Conservation (phyloP, 1,140 invertebrate genomes). For the Oreohelix idahoensis region DNA sequence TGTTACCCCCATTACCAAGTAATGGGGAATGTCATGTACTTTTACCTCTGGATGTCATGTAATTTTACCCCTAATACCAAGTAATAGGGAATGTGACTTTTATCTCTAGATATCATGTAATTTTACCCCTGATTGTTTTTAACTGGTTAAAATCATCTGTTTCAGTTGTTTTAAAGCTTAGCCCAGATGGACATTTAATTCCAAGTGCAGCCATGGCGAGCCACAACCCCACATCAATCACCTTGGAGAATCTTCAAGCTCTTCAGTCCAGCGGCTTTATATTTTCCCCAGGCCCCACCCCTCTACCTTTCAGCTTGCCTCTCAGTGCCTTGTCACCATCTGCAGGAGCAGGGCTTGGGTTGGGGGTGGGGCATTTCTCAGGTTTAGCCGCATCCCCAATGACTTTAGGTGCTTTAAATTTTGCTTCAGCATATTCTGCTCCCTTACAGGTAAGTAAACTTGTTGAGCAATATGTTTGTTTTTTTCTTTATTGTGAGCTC, state of each 20-base stretch:
- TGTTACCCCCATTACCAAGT: too few species aligned
- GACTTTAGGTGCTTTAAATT: constrained; percentile 20
- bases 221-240: neutral
- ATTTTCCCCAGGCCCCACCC: constrained; percentile 21
- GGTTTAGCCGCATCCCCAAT: constrained; percentile 2
- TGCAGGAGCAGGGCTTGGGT: neutral
- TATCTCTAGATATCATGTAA: too few species aligned
- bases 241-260: constrained; percentile 26
- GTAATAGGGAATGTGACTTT: too few species aligned
- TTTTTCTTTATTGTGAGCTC: too few species aligned
- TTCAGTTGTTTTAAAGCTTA: constrained; percentile 23
- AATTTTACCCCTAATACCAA: too few species aligned
- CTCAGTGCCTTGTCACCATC: constrained; percentile 15
- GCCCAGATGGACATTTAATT: constrained; percentile 22
- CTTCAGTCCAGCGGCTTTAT: constrained; percentile 29
- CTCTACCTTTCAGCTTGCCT: constrained; percentile 14
- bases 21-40: too few species aligned
- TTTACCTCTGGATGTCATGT: too few species aligned
- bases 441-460: constrained; percentile 18
- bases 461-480: too few species aligned
- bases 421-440: constrained; percentile 2
- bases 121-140: too few species aligned
- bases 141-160: neutral
- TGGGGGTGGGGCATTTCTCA: constrained; percentile 22
- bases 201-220: neutral